A percentile compares a stretch with the other conserved stretches of the same genome.
These are phyloP conservation scores for Zaprionus gabonicus DNA, from an alignment of 1,140 invertebrate genomes.

Conservation along the genomic window DNA sequence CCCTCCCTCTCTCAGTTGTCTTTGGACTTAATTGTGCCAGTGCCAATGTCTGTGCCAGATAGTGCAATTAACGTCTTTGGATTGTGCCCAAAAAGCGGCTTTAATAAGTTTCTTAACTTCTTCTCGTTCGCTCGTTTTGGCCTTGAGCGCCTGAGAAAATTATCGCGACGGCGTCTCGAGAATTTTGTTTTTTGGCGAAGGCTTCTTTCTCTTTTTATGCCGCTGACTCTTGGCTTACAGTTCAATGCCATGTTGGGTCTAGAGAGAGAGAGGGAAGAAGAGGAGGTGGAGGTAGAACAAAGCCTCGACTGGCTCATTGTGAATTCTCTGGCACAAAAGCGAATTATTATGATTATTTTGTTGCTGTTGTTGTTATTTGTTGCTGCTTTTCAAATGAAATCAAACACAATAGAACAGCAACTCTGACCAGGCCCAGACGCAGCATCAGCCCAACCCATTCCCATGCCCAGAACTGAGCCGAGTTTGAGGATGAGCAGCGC, in stretches of 20 bases:
- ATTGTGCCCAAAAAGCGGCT: slow-evolving; percentile 67
- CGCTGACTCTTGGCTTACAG: slow-evolving; percentile 48
- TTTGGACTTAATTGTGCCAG: slow-evolving; percentile 54
- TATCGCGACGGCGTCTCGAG: slow-evolving; percentile 21
- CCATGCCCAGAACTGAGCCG: slow-evolving; percentile 7
- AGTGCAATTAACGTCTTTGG: slow-evolving; percentile 64
- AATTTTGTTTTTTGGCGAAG: slow-evolving; percentile 18
- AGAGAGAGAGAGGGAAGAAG: not conserved
- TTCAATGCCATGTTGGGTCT: slow-evolving; percentile 66
- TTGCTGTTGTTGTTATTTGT: not conserved
- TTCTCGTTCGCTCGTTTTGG: slow-evolving; percentile 44
- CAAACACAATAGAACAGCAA: slow-evolving; percentile 55
- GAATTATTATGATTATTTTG: slow-evolving; percentile 35
- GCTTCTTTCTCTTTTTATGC: slow-evolving; percentile 36
- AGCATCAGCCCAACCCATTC: slow-evolving; percentile 2
- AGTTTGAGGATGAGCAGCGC: slow-evolving; percentile 57
- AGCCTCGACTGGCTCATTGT: slow-evolving; percentile 57
- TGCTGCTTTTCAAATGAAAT: slow-evolving; percentile 8
- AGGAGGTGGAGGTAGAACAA: slow-evolving; percentile 24
- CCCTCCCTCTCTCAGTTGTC: not conserved
- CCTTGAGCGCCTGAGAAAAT: slow-evolving; percentile 67
- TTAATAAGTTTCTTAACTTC: slow-evolving; percentile 71
- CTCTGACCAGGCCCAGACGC: slow-evolving; percentile 3
- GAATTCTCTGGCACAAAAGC: slow-evolving; percentile 68
- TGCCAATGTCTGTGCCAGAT: slow-evolving; percentile 4